Conservation (phyloP, 2,797 vertebrate species). For the Microchirus variegatus region DNA sequence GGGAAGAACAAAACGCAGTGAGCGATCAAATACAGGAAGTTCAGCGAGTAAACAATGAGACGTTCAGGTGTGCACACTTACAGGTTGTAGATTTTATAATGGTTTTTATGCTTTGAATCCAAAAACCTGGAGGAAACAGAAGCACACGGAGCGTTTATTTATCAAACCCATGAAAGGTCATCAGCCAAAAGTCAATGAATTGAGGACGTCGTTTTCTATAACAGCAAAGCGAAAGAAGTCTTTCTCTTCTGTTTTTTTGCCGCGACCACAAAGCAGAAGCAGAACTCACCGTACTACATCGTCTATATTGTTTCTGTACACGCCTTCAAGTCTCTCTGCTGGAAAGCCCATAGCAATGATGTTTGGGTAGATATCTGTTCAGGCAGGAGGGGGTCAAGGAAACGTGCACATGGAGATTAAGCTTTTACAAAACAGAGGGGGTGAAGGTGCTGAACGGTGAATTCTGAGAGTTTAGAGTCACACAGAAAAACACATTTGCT, state of each 20-base stretch:
- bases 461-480: too few relatives aligned
- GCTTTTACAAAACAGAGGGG: neutral
- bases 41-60: constrained; percentile 33
- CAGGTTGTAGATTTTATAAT: constrained; percentile 99
- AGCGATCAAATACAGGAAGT: constrained; percentile 51
- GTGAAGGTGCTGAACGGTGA: neutral
- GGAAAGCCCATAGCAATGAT: constrained; percentile 99
- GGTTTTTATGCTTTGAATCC: constrained; percentile 93
- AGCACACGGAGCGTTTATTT: neutral
- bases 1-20: constrained; percentile 59
- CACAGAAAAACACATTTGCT: too few relatives aligned
- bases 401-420: constrained; percentile 25
- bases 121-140: constrained; percentile 76
- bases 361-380: constrained; percentile 98
- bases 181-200: neutral
- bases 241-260: neutral
- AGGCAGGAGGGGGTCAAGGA: constrained; percentile 62
- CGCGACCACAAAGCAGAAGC: neutral
- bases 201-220: neutral
- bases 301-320: constrained; percentile 99
- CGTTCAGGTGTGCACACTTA: constrained; percentile 83
- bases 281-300: constrained; percentile 96
- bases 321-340: constrained; percentile 97
- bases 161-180: neutral
- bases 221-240: neutral